Base-by-base conservation (phyloP, 2,797 vertebrate species). In the Sylvia borin region DNA sequence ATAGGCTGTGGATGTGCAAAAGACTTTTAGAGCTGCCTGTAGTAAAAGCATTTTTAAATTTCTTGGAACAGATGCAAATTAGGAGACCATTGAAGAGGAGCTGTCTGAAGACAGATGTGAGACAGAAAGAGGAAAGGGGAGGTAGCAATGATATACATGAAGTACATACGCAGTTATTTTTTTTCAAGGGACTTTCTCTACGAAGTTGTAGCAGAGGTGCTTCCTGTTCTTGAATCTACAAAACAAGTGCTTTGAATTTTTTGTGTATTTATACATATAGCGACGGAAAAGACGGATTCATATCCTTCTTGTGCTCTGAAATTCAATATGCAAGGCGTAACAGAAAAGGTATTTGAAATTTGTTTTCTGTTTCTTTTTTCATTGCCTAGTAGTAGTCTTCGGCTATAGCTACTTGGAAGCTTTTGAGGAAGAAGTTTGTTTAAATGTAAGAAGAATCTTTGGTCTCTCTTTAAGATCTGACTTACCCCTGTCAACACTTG, bases 141-240 rank as follows among this genome's bases (percentile, higher is more conserved):
- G 82, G 91, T 68, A 72, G 66, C 76, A 45, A 1, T 58, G 54
- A 25, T 70, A 20, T 19, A 12, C 31, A 27, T 84, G 79, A 45
- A 60, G 34, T 57, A 66, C 42, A 32, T 43, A 42, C 47, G 71
- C 70, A 88, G 76, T 40, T 77, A 18, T 53, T 75, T 78, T 95
- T 95, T 88, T 86, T 90, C 36, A 90, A 64, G 75, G 87, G 86
- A 95, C 82, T 94, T 96, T 93, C 55, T 67, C 81, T 85, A 43
- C 24, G 22, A 88, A 76, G 62, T 75, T 90, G 0, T 80, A 75
- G 80, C 87, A 85, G 93, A 95, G 53, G 43, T 85, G 48, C 88
- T 97, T 97, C 95, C 95, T 96, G 93, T 88, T 94, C 88, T 84
- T 78, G 51, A 96, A 75, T 36, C 90, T 95, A 72, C 81, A 67